Conservation (phyloP, 2,113 vertebrate genomes). For the Porphyrio hochstetteri region DNA sequence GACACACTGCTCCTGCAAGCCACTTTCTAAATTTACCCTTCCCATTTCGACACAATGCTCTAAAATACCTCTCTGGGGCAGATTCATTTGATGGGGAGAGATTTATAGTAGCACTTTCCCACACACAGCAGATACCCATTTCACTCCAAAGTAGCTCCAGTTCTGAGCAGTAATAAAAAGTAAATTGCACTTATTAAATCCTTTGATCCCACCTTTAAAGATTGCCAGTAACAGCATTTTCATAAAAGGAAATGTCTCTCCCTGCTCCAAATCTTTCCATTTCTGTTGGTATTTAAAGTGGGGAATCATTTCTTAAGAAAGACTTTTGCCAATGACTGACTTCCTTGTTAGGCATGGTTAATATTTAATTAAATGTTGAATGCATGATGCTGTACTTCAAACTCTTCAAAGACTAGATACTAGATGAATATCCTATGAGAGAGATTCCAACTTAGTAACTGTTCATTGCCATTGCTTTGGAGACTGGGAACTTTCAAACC, state of each 20-base stretch:
- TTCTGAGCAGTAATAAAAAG: slow-evolving; percentile 57
- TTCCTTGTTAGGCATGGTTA: background rate
- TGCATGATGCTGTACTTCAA: background rate
- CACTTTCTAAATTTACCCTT: background rate
- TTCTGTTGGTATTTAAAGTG: slow-evolving; percentile 29
- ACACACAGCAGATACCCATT: background rate
- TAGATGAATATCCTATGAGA: background rate
- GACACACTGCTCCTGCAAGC: background rate
- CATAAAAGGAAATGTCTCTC: slow-evolving; percentile 45
- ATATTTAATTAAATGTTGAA: background rate
- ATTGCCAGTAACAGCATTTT: slow-evolving; percentile 54
- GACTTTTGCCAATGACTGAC: background rate
- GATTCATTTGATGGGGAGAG: slow-evolving; percentile 4
- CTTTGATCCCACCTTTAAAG: slow-evolving; percentile 53
- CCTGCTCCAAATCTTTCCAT: slow-evolving; percentile 12
- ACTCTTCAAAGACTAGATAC: background rate
- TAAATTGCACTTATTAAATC: slow-evolving; percentile 64
- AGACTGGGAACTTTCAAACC: background rate
- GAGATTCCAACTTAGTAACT: background rate
- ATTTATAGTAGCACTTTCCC: slow-evolving; percentile 41
- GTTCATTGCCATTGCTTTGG: background rate
- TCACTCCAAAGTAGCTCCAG: slow-evolving; percentile 19
- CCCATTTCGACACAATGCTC: background rate
- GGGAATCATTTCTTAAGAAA: slow-evolving; percentile 15
- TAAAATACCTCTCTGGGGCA: slow-evolving; percentile 7